Evolutionary conservation across 1,140 invertebrate species (phyloP), one percentile per base, ranked within the genome.

Genomic region (Cardiocondyla obscurior): DNA sequence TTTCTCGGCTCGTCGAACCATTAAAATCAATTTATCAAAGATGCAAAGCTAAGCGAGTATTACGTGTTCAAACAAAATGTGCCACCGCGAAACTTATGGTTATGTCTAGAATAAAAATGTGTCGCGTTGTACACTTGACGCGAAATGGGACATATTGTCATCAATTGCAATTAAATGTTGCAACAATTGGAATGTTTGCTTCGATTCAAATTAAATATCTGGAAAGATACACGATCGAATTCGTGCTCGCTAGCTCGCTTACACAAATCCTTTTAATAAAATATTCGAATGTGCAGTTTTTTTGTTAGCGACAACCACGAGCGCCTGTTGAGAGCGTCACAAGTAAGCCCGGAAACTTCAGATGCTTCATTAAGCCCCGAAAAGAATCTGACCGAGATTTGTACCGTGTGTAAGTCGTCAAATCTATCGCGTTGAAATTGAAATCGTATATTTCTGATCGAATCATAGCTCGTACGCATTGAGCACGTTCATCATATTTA

Each of bases 401-500:
- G 28, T 19, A 42, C 33, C 14, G 55, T 33, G 39, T 28, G 62
- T 46, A 19, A n/a, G n/a, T n/a, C 33, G 22, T 12, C 33, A 6
- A 69, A 79, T 79, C 62, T 25, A 65, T 79, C 74, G 22, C 10
- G 19, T 53, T n/a, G 62, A 22, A 53, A 67, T 67, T 67, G 57
- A 36, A 76, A 51, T 42, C 74, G 33, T 53, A 69, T 28, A 79
- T 77, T 55, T 53, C 33, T 16, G 33, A 44, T 42, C 4, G 39
- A 12, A 42, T 76, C 44, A 67, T 30, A 67, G 74, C 36, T 28
- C 46, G 16, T 3, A 36, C 22, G 33, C 25, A 77, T 65, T 46
- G 74, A 8, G 33, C 46, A 33, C 64, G 53, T 69, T 53, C 46
- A n/a, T 79, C 74, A 79, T 69, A 30, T 69, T 79, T 79, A 79